Evolutionary conservation across 2,113 vertebrate genomes (phyloP).

Genomic region (Halcyon senegalensis): DNA sequence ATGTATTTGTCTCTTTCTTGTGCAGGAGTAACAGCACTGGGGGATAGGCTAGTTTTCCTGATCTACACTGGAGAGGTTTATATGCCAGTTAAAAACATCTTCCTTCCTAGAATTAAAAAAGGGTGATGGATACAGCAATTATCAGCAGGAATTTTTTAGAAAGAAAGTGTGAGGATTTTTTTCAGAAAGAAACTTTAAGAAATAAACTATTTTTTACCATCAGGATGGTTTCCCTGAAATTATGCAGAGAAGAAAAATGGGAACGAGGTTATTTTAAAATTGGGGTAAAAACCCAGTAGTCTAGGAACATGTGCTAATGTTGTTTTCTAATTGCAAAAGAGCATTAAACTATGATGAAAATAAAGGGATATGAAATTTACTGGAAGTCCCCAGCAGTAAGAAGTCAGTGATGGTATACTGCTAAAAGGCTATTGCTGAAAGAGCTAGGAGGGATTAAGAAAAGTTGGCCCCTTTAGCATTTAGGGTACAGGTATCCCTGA

Average conservation of each 20-base stretch:
- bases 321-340: background rate
- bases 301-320: background rate
- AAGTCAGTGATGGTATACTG: background rate
- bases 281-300: rapidly evolving
- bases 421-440: background rate
- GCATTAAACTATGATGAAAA: background rate
- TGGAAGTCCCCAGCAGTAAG: background rate
- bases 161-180: background rate
- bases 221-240: background rate
- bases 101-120: background rate
- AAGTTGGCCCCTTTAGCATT: background rate
- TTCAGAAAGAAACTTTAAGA: background rate
- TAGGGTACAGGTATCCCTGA: background rate
- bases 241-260: background rate
- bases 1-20: background rate
- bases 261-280: background rate
- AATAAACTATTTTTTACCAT: background rate
- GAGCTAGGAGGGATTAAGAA: background rate
- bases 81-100: background rate
- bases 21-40: background rate
- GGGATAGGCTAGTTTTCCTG: background rate
- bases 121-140: background rate
- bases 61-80: background rate
- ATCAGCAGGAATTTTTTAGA: background rate
- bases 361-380: background rate